Base-by-base conservation (phyloP, 2,888 invertebrate species). In the Callinectes sapidus region DNA sequence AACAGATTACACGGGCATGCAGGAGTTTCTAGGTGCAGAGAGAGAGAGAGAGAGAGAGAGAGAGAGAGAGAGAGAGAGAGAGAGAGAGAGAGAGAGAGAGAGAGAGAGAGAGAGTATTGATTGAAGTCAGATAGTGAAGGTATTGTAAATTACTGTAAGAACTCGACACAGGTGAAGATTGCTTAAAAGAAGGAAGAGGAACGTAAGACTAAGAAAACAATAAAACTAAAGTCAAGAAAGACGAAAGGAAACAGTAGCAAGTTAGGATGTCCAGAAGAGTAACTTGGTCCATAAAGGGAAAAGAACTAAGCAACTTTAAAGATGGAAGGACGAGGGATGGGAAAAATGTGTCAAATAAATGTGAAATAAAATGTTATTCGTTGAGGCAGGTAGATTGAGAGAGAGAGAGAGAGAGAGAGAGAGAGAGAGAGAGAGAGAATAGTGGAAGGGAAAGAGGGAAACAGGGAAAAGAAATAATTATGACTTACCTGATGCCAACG, bases 401-500 rank as follows among this genome's bases (percentile, higher is more conserved):
- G 81, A 81, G 35, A 81, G 81, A 81, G 81, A 81, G 81, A 81
- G 81, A 81, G 35, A 81, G 81, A 81, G 81, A 81, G 81, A 81
- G 35, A 81, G 81, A 81, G 81, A 81, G 35, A 81, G 81, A 35
- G 81, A 35, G 35, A 81, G 81, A 81, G 81, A 81, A 35, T 18
- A 35, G 32, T 81, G 81, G 81, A 81, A 61, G 71, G 71, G 86
- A 89, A 66, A 55, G 35, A 89, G 28, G 66, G 32, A 89, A 35
- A 71, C 14, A 89, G 61, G 32, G 61, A 71, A 89, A 42, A 61
- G 55, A 61, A 90, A 85, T 39, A 91, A 61, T 42, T 35, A 91
- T 39, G 85, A 87, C 91, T 91, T 91, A 91, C 91, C 91, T 91
- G 91, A 66, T 23, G 55, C 91, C 91, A 91, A 87, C 32, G 91